Evolutionary conservation across 2,113 vertebrate species (phyloP), one percentile per base, ranked within the genome.

Genomic region (Stictonetta naevosa): DNA sequence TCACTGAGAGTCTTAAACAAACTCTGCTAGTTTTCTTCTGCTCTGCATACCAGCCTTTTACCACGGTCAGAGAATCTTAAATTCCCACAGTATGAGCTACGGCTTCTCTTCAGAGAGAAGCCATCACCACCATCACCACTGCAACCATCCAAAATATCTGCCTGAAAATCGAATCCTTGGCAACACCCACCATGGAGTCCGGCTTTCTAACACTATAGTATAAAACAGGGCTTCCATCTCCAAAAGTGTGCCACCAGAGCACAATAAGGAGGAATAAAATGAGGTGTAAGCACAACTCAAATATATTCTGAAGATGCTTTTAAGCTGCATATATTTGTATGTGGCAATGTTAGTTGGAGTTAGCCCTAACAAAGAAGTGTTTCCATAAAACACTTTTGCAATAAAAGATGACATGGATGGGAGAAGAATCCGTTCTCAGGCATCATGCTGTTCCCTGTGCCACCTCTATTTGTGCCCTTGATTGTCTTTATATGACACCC

Each of bases 1-100:
- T 88, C 86, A 73, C 69, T 59, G 36, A 71, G 22, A 82, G 13
- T 66, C 21, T 86, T 90, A 93, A 93, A 94, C 44, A 90, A 96
- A 80, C 81, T 78, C 53, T 52, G 29, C 44, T 73, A n/a, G 18
- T 48, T 93, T 93, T 83, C 53, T 88, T 40, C 66, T 67, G 17
- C 38, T 28, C 14, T 73, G 34, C 60, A 71, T 82, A 72, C 19
- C 46, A 60, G 50, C 2, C 1, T 79, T 86, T 75, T 60, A 52
- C 17, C 13, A 34, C 12, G 22, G 21, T 48, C 58, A 75, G 72
- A 42, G 77, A 71, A 31, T 67, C 79, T 74, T 69, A 75, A 94
- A 71, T 93, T 94, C 79, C 33, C 66, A 80, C 59, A 74, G 40
- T 48, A 62, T 88, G 59, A 80, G 19, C 33, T 66, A 28, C 8